Percentiles rank a stretch among this genome's conserved stretches.
These are phyloP conservation scores for Masnerella sp. DNA, from an alignment of 2,888 invertebrate genomes.

Conservation along the genomic window DNA sequence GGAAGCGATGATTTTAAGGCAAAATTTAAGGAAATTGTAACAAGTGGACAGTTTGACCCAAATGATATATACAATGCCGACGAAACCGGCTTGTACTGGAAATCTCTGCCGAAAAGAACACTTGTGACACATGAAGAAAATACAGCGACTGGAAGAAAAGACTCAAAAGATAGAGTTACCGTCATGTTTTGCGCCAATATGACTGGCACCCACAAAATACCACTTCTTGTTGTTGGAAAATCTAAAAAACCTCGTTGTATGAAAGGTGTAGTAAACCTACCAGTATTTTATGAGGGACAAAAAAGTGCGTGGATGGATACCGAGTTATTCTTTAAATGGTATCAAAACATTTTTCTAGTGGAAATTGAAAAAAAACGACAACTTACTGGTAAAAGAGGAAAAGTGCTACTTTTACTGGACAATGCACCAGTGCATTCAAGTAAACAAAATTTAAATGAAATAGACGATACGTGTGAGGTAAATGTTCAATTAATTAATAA, in stretches of 20 bases:
- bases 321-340: conserved; percentile 62
- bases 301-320: conserved; percentile 65
- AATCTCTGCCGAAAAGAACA: conserved; percentile 58
- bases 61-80: conserved; percentile 64
- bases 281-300: conserved; percentile 56
- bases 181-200: conserved; percentile 65
- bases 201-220: conserved; percentile 64
- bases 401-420: conserved; percentile 55
- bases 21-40: conserved; percentile 35
- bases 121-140: conserved; percentile 53
- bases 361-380: conserved; percentile 45
- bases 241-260: conserved; percentile 64
- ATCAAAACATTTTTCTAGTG: conserved; percentile 50
- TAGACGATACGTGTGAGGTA: conserved; percentile 29
- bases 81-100: conserved; percentile 63
- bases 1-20: conserved; percentile 36
- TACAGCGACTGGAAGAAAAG: conserved; percentile 61
- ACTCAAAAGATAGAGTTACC: conserved; percentile 63
- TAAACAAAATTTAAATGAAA: conserved; percentile 38
- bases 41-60: conserved; percentile 5
- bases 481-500: conserved; percentile 4
- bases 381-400: conserved; percentile 30
- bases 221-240: conserved; percentile 66
- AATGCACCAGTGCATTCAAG: conserved; percentile 58
- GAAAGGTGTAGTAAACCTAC: conserved; percentile 56